Evolutionary conservation across 2,113 vertebrate species (phyloP).

Genomic region (Atrichornis clamosus): DNA sequence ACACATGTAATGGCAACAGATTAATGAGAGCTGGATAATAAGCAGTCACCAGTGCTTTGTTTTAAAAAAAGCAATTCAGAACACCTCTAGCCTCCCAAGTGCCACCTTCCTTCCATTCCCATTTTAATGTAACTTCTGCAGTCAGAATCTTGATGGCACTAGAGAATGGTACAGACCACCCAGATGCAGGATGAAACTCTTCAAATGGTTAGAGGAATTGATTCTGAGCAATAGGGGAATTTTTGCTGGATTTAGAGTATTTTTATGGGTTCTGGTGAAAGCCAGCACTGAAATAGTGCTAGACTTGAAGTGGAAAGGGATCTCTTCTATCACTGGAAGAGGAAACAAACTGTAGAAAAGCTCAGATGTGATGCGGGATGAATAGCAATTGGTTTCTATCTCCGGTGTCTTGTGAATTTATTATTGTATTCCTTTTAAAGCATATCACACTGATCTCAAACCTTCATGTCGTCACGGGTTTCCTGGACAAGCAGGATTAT

Average conservation of each 20-base stretch:
- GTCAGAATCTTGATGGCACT: not conserved
- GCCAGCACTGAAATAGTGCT: not conserved
- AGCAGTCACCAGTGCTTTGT: not conserved
- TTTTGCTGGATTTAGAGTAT: not conserved
- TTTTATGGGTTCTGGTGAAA: not conserved
- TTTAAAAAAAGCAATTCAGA: too few species aligned
- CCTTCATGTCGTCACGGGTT: not conserved
- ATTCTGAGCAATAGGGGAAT: not conserved
- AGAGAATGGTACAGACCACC: not conserved
- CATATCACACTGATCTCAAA: slow-evolving; percentile 4
- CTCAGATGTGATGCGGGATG: not conserved
- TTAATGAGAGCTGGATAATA: not conserved
- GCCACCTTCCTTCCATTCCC: not conserved
- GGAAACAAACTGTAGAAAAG: not conserved
- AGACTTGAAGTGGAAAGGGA: not conserved
- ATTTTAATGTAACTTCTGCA: not conserved
- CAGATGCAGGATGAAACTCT: not conserved
- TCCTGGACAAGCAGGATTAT: slow-evolving; percentile 42
- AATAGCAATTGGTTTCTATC: not conserved
- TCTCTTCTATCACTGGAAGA: not conserved
- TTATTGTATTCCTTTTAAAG: not conserved
- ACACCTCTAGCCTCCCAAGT: not conserved
- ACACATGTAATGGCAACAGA: not conserved
- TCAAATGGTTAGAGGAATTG: not conserved
- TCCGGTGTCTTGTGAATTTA: not conserved